Evolutionary conservation across 1,140 invertebrate genomes (phyloP), one percentile per base, ranked within the genome.

Genomic region (Drosophila baimaii): DNA sequence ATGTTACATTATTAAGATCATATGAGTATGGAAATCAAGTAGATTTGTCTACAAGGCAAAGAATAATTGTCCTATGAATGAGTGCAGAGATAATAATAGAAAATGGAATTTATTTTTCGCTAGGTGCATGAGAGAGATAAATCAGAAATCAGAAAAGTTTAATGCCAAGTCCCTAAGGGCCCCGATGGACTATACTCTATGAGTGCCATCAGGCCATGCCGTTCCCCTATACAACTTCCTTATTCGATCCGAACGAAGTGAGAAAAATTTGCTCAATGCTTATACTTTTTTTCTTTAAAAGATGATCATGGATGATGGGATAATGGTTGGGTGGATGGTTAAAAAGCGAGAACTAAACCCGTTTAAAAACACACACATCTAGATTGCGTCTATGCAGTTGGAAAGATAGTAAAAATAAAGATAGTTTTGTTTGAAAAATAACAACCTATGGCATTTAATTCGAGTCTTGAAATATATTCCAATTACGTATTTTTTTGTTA

Each of bases 241-340:
- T 25, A 63, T 33, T 57, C 75, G 44, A 88, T 89, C 84, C 84
- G 80, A 90, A 91, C 90, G 90, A 91, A 91, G 90, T 91, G 90
- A 85, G 81, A 91, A 90, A 90, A 73, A 82, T 89, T 84, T 91
- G 90, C 90, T 88, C 90, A 88, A 82, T 56, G 39, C n/a, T n/a
- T n/a, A n/a, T n/a, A n/a, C n/a, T n/a, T 72, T 47, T n/a, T n/a
- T 64, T 44, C 25, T n/a, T 27, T 35, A 21, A 58, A 57, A 25
- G 31, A 31, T 61, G 68, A 25, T 31, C 41, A 57, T 57, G 68
- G 31, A 33, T 47, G 68, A 71, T 71, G 41, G 68, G 49, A 37
- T 33, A 63, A 49, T 71, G 66, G n/a, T 41, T 59, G 25, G 51
- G 46, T 76, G 72, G 61, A 76, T 68, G 74, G 29, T 59, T 77